These are phyloP conservation scores for Oscarella lobularis DNA, from an alignment of 37 sponge, comb jelly and placozoan species.

Conservation along the genomic window DNA sequence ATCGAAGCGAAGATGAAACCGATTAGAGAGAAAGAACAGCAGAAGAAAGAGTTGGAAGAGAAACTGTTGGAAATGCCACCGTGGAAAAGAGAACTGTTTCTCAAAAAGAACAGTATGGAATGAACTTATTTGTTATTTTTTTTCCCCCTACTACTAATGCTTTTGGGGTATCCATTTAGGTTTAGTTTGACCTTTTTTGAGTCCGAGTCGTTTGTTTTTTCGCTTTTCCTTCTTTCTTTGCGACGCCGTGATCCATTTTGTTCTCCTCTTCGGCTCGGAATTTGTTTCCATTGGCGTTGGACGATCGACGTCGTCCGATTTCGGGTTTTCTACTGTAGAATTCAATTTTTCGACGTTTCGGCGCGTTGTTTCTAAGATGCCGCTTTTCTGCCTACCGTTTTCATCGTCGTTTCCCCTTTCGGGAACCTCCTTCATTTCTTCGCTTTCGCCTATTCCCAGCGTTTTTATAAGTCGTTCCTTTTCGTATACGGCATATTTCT, in stretches of 20 bases:
- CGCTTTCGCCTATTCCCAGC: not conserved
- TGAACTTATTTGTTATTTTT: not conserved
- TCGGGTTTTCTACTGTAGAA: too few relatives aligned
- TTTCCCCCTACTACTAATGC: too few relatives aligned
- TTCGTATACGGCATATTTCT: constrained; percentile 40
- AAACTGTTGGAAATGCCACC: not conserved
- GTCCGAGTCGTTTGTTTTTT: not conserved
- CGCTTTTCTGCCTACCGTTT: too few relatives aligned
- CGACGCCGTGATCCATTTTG: too few relatives aligned
- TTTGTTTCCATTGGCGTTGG: too few relatives aligned
- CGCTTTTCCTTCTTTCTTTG: not conserved
- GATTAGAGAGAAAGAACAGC: not conserved
- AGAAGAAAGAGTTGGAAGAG: not conserved
- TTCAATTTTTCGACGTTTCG: too few relatives aligned
- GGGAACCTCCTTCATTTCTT: not conserved
- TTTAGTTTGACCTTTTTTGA: not conserved
- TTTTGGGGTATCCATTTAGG: not conserved
- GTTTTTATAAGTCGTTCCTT: constrained; percentile 4
- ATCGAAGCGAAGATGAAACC: not conserved
- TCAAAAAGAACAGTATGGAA: not conserved
- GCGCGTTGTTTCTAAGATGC: too few relatives aligned
- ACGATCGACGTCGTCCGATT: too few relatives aligned
- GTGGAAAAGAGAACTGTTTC: not conserved
- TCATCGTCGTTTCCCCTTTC: too few relatives aligned
- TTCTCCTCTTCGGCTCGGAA: too few relatives aligned